phyloP scores from a whole-genome alignment of 2,797 vertebrate genomes.

The Tokudaia tokunoshimensis region DNA sequence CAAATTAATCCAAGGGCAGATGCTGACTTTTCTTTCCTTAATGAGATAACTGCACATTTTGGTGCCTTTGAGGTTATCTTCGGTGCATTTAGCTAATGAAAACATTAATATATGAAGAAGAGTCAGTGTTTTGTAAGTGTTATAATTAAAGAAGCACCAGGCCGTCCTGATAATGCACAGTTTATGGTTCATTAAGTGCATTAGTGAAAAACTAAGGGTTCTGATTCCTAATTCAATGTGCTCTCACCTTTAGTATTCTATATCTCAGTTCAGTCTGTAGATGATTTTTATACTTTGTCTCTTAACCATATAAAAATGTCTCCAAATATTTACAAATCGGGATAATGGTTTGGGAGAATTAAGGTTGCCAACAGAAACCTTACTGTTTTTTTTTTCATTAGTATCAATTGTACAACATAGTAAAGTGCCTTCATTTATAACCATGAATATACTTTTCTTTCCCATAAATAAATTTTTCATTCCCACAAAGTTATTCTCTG shows the following conservation, averaged over 20 bases:
- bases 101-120: neutral
- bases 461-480: neutral
- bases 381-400: neutral
- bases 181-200: neutral
- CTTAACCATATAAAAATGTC: neutral
- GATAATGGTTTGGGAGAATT: neutral
- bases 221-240: neutral
- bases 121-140: neutral
- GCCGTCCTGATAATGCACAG: neutral
- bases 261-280: neutral
- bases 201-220: neutral
- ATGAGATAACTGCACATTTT: neutral
- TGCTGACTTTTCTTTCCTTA: neutral
- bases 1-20: neutral
- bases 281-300: neutral
- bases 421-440: conserved; percentile 15
- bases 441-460: neutral
- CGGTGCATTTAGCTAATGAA: neutral
- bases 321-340: neutral
- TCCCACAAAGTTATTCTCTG: neutral
- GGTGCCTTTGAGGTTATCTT: neutral
- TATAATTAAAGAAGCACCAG: neutral
- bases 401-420: neutral
- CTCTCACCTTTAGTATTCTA: neutral
- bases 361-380: neutral